Evolutionary conservation across 2,888 invertebrate genomes (phyloP).

Genomic region (Tromatobia lineatoria): DNA sequence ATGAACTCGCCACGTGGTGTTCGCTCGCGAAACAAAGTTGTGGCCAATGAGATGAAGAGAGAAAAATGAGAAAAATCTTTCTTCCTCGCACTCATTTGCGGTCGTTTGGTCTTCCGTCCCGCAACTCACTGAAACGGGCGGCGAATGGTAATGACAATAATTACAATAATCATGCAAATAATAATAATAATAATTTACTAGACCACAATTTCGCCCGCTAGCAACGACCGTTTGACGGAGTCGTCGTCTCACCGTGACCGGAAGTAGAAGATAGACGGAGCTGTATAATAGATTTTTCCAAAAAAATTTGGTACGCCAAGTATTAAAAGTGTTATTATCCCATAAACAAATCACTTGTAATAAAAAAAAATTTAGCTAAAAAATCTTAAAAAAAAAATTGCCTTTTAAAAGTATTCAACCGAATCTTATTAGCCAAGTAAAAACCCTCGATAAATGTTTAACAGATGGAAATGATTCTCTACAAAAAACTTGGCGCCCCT

Average conservation of each 20-base stretch:
- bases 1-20: constrained; percentile 44
- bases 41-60: background rate
- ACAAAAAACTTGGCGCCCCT: too few relatives aligned
- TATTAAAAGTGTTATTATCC: too few relatives aligned
- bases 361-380: too few relatives aligned
- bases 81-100: background rate
- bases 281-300: too few relatives aligned
- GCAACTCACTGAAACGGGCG: constrained; percentile 19
- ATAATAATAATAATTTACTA: constrained; percentile 59
- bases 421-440: too few relatives aligned
- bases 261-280: constrained; percentile 16
- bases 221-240: constrained; percentile 30
- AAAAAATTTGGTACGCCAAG: too few relatives aligned
- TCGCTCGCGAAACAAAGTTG: constrained; percentile 42
- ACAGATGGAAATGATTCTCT: too few relatives aligned
- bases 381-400: too few relatives aligned
- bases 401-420: too few relatives aligned
- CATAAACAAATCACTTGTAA: too few relatives aligned
- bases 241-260: constrained; percentile 18
- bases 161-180: constrained; percentile 55
- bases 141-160: constrained; percentile 54
- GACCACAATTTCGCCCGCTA: constrained; percentile 24
- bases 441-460: too few relatives aligned
- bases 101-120: background rate
- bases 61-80: background rate